Evolutionary conservation across 1,140 invertebrate species (phyloP).

Genomic region (Spodoptera litura): DNA sequence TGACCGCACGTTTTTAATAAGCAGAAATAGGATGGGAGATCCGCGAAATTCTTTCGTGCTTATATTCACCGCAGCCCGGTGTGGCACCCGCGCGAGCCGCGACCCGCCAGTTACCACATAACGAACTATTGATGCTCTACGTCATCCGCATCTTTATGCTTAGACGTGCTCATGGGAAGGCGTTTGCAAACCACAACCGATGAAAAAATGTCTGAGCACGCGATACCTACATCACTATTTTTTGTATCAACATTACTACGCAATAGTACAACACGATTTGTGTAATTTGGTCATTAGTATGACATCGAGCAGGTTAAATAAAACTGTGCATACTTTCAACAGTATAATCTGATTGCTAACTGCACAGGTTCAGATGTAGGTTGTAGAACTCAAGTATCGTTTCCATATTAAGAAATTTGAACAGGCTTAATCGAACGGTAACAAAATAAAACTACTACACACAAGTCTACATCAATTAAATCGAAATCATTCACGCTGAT

Average conservation of each 20-base stretch:
- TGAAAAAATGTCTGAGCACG: constrained; percentile 16
- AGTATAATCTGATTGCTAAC: too few species aligned
- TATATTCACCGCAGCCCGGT: constrained; percentile 63
- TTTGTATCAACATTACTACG: background rate
- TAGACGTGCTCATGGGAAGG: background rate
- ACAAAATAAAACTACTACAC: background rate
- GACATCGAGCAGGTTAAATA: too few species aligned
- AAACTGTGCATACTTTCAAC: too few species aligned
- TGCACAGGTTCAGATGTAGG: too few species aligned
- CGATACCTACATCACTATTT: background rate
- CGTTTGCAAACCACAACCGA: constrained; percentile 5
- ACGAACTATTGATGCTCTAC: constrained; percentile 18
- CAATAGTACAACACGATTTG: too few species aligned
- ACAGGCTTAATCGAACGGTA: background rate
- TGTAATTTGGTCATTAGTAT: too few species aligned
- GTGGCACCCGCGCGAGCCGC: constrained; percentile 31
- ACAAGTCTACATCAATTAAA: background rate
- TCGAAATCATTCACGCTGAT: background rate
- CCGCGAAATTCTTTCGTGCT: constrained; percentile 77
- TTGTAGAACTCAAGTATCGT: too few species aligned
- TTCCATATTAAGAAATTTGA: too few species aligned
- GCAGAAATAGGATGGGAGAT: constrained; percentile 75
- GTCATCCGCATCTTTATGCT: background rate
- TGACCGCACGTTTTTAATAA: constrained; percentile 61
- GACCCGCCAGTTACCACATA: background rate